Evolutionary conservation across 2,797 vertebrate species (phyloP).

Genomic region (Eupleurogrammus muticus): DNA sequence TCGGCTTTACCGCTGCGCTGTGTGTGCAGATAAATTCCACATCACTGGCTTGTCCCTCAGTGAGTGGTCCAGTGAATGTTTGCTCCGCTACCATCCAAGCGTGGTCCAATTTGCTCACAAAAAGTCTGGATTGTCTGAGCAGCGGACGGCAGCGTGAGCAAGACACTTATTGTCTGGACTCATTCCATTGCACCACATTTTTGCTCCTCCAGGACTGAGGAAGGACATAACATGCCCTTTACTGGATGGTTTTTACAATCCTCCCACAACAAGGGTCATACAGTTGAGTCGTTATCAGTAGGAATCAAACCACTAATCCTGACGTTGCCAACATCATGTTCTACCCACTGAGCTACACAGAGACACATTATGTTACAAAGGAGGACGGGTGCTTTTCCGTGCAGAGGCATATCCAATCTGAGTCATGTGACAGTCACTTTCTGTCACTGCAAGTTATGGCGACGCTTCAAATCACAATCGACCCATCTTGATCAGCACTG

Average conservation of each 20-base stretch:
- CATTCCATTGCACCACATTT: conserved; percentile 19
- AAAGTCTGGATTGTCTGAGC: conserved; percentile 24
- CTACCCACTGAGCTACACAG: conserved; percentile 10
- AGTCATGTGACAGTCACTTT: conserved; percentile 30
- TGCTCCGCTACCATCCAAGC: conserved; percentile 14
- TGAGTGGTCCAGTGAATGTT: conserved; percentile 21
- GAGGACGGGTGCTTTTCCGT: not conserved
- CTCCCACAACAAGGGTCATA: not conserved
- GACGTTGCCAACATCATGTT: conserved; percentile 9
- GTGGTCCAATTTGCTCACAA: conserved; percentile 13
- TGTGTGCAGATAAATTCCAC: conserved; percentile 21
- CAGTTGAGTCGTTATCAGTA: not conserved
- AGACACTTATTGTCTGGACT: conserved; percentile 22
- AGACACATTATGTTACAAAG: conserved; percentile 5
- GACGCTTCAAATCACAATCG: not conserved
- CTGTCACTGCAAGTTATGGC: not conserved
- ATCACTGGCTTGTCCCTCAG: conserved; percentile 22
- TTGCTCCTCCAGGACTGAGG: not conserved
- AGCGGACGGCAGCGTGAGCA: conserved; percentile 10
- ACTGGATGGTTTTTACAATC: conserved; percentile 14
- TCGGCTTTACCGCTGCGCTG: conserved; percentile 16
- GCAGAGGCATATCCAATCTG: conserved; percentile 5
- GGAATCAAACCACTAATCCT: conserved; percentile 18
- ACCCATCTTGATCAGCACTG: not conserved
- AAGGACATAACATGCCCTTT: conserved; percentile 6